A percentile compares a stretch with the other conserved stretches of the same genome.
These are phyloP conservation scores for Andrena bucephala DNA, from an alignment of 2,888 invertebrate species.

Conservation along the genomic window DNA sequence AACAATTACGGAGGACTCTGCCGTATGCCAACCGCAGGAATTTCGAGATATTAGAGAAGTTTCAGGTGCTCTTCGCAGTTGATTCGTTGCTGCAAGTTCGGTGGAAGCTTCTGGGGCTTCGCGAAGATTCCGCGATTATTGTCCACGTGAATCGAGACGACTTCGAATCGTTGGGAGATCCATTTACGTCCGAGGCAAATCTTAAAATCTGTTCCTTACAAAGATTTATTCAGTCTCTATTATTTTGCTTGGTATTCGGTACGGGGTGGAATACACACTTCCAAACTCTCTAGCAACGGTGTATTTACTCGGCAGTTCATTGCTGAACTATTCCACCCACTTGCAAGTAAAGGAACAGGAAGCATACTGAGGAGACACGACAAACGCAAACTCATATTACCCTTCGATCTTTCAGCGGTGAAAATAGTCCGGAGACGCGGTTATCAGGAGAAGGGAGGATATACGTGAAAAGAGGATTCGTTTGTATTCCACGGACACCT, in stretches of 20 bases:
- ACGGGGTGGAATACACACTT: too few relatives aligned
- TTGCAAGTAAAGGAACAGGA: constrained; percentile 11
- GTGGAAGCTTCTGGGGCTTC: background rate
- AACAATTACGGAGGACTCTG: background rate
- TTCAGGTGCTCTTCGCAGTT: background rate
- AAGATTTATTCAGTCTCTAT: too few relatives aligned
- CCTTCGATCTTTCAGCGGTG: constrained; percentile 39
- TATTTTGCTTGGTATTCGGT: too few relatives aligned
- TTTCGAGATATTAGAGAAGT: constrained; percentile 16
- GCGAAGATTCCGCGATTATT: too few relatives aligned
- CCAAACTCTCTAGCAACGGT: too few relatives aligned
- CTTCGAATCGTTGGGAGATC: too few relatives aligned
- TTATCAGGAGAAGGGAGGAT: constrained; percentile 34
- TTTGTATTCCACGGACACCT: constrained; percentile 43
- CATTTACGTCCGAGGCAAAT: too few relatives aligned
- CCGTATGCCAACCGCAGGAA: background rate
- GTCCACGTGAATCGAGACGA: too few relatives aligned
- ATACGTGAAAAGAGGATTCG: constrained; percentile 34
- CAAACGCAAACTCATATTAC: constrained; percentile 40
- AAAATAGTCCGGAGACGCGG: constrained; percentile 24
- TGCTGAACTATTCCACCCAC: constrained; percentile 2
- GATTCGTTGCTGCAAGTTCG: background rate
- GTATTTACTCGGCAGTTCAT: background rate
- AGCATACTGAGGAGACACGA: constrained; percentile 32
- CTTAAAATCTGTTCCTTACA: too few relatives aligned